phyloP scores from a whole-genome alignment of 2,113 vertebrate genomes.

The Turnix velox region DNA sequence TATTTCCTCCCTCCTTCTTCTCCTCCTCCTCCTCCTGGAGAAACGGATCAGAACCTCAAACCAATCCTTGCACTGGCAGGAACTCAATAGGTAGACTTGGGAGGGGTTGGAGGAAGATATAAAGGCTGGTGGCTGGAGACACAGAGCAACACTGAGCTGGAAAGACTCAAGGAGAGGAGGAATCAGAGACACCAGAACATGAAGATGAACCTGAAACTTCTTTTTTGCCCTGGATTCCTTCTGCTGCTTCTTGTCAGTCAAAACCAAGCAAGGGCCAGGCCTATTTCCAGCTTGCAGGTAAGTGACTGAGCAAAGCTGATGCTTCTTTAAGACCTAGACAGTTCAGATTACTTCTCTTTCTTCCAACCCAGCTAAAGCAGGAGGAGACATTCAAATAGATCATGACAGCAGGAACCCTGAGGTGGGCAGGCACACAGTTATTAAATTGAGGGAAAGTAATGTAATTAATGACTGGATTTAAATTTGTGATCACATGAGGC shows the following conservation, averaged over 20 bases:
- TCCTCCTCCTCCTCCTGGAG: constrained; percentile 42
- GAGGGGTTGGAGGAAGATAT: constrained; percentile 44
- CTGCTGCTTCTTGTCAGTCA: constrained; percentile 47
- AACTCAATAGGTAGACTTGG: constrained; percentile 46
- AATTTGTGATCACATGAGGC: background rate
- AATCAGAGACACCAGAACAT: background rate
- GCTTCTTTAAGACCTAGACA: background rate
- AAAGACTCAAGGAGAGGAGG: background rate
- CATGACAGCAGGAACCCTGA: background rate
- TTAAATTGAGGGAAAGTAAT: background rate
- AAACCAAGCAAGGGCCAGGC: constrained; percentile 30
- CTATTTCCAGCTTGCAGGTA: constrained; percentile 60
- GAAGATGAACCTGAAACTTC: constrained; percentile 33
- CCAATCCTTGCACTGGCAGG: constrained; percentile 55
- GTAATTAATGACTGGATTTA: background rate
- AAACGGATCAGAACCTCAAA: constrained; percentile 33
- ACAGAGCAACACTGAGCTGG: background rate
- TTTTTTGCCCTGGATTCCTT: constrained; percentile 28
- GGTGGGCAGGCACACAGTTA: background rate
- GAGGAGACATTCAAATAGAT: background rate
- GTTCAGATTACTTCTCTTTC: background rate
- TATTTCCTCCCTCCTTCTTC: constrained; percentile 27
- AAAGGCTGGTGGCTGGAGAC: constrained; percentile 46
- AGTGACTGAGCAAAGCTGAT: background rate
- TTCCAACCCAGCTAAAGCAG: background rate